Conservation (phyloP, 92 coral and sea anemone species). For the Desmophyllum pertusum region DNA sequence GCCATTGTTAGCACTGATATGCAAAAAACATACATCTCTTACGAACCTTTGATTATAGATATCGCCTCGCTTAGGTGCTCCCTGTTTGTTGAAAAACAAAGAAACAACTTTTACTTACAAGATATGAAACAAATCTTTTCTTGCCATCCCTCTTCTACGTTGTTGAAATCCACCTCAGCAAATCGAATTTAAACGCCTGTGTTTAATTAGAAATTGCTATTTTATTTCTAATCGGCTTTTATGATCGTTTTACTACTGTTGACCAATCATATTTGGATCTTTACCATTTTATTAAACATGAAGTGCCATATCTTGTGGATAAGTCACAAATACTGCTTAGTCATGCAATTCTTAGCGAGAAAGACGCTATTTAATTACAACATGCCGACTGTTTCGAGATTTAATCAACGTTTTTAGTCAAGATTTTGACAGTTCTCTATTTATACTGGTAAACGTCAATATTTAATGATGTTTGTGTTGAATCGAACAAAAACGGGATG, state of each 20-base stretch:
- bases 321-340: constrained; percentile 3
- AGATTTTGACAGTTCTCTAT: neutral
- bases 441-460: neutral
- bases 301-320: neutral
- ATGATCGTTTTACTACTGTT: neutral
- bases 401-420: neutral
- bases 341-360: neutral
- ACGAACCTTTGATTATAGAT: neutral
- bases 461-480: neutral
- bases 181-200: neutral
- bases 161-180: neutral
- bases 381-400: neutral
- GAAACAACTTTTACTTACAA: neutral
- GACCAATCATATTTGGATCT: neutral
- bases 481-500: neutral
- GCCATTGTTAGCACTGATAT: neutral
- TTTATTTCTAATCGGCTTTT: constrained; percentile 7
- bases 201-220: neutral
- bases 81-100: neutral
- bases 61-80: neutral
- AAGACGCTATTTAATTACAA: neutral
- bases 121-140: neutral
- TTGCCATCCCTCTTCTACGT: neutral
- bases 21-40: neutral
- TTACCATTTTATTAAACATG: constrained; percentile 16